These are phyloP conservation scores for Aspidapion aeneum DNA, from an alignment of 2,888 invertebrate species.

Conservation along the genomic window DNA sequence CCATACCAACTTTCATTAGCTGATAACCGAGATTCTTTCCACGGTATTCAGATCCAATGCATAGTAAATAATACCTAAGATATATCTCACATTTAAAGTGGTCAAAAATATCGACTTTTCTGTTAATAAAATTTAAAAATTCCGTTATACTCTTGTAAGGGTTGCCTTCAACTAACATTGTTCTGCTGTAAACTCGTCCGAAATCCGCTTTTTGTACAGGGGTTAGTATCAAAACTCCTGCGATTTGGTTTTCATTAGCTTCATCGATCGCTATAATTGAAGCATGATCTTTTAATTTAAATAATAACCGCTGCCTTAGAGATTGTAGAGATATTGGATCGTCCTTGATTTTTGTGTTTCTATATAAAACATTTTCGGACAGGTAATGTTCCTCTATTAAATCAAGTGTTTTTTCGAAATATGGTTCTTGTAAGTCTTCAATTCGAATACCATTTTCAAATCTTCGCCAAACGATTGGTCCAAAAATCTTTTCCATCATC, in stretches of 20 bases:
- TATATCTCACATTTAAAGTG: slow-evolving; percentile 39
- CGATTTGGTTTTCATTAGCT: slow-evolving; percentile 30
- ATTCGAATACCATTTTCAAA: slow-evolving; percentile 38
- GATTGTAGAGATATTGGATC: slow-evolving; percentile 39
- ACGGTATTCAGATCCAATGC: slow-evolving; percentile 38
- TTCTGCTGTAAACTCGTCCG: slow-evolving; percentile 40
- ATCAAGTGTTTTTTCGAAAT: slow-evolving; percentile 35
- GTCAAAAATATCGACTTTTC: slow-evolving; percentile 42
- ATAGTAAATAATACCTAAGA: slow-evolving; percentile 40
- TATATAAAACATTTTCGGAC: slow-evolving; percentile 38
- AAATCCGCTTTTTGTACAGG: slow-evolving; percentile 38
- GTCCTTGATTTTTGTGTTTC: slow-evolving; percentile 38
- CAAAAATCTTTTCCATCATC: slow-evolving; percentile 34
- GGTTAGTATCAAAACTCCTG: slow-evolving; percentile 40
- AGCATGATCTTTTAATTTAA: slow-evolving; percentile 37
- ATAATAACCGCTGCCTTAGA: slow-evolving; percentile 35
- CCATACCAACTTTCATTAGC: slow-evolving; percentile 32
- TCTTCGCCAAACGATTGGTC: slow-evolving; percentile 40
- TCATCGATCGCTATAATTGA: slow-evolving; percentile 41
- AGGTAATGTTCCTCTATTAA: slow-evolving; percentile 39
- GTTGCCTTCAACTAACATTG: slow-evolving; percentile 39
- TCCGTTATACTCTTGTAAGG: slow-evolving; percentile 37
- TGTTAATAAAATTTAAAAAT: slow-evolving; percentile 37
- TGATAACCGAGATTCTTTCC: slow-evolving; percentile 35
- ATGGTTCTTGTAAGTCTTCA: slow-evolving; percentile 38